Base-by-base conservation (phyloP, 1,140 invertebrate genomes). In the Drosophila carrolli region DNA sequence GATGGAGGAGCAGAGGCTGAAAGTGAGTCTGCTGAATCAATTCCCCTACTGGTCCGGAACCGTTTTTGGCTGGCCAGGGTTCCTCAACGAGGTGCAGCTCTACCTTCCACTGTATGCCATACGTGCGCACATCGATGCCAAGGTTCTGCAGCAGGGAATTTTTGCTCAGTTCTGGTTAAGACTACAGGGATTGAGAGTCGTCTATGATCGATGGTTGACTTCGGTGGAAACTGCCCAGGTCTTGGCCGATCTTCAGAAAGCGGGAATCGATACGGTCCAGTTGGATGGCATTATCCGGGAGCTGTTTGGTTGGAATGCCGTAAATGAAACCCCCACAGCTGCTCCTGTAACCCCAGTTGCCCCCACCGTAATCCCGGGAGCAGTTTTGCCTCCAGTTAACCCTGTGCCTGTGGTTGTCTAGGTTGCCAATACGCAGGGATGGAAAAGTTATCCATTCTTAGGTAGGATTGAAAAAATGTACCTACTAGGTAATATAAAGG, bases 11-110 rank as follows among this genome's bases (percentile, higher is more conserved):
- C 72, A 78, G 29, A 77, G 80, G 29, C 56, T 91, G 14, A 73
- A 66, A 27, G 47, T 83, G 1, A 81, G 47, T 1, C 58, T 92
- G 14, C 11, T 83, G 5, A 92, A 91, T 55, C 78, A 70, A 10
- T 83, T 74, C 51, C 83, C 86, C 5, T 91, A 89, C 37, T 78
- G 86, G 81, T 76, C 90, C 1, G 76, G 76, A 23, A 85, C 78
- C 10, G 90, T 91, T 0, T 78, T 61, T 1, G 91, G 91, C 6
- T 91, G 71, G 78, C 84, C 80, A 19, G 91, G 91, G 70, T 92
- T 92, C 48, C 56, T 92, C 9, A 78, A 73, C 60, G 91, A 92
- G 55, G 78, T 81, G 10, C 68, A 91, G 13, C 65, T 84, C 8
- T 91, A 92, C 48, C 78, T 80, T 9, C 91, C 91, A 0, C 50